These are phyloP conservation scores for Coregonus clupeaformis DNA, from an alignment of 2,113 vertebrate genomes.

Conservation along the genomic window DNA sequence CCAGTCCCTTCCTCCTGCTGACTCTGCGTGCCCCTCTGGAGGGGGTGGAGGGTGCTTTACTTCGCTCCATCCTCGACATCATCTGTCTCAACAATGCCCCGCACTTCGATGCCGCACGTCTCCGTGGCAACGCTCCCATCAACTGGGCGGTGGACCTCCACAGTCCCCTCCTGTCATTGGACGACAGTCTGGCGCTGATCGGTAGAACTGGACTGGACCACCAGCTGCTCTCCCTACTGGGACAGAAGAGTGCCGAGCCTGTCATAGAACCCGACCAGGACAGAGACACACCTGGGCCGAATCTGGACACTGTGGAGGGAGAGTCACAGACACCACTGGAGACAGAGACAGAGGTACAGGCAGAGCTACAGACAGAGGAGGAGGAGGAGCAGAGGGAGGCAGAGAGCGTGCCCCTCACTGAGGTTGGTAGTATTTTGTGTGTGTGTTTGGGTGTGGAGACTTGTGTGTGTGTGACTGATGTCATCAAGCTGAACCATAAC, in stretches of 20 bases:
- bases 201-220: slow-evolving; percentile 46
- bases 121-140: not conserved
- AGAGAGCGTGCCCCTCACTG: slow-evolving; percentile 8
- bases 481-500: too few relatives aligned
- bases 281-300: not conserved
- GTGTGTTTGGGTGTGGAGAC: not conserved
- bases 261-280: not conserved
- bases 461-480: not conserved
- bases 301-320: slow-evolving; percentile 15
- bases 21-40: slow-evolving; percentile 52
- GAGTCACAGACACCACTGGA: slow-evolving; percentile 9
- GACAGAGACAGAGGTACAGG: not conserved
- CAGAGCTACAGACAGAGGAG: slow-evolving; percentile 16
- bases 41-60: slow-evolving; percentile 60
- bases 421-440: slow-evolving; percentile 32
- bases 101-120: not conserved
- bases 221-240: slow-evolving; percentile 52
- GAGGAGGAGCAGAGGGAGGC: slow-evolving; percentile 29
- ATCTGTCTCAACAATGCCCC: slow-evolving; percentile 51
- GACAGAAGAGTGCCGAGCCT: not conserved
- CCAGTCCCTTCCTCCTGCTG: slow-evolving; percentile 65
- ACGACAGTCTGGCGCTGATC: slow-evolving; percentile 58
- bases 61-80: slow-evolving; percentile 69
- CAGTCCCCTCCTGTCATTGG: slow-evolving; percentile 48
- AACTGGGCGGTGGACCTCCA: not conserved